Evolutionary conservation across 1,140 invertebrate species (phyloP).

Genomic region (Centruroides sculpturatus): DNA sequence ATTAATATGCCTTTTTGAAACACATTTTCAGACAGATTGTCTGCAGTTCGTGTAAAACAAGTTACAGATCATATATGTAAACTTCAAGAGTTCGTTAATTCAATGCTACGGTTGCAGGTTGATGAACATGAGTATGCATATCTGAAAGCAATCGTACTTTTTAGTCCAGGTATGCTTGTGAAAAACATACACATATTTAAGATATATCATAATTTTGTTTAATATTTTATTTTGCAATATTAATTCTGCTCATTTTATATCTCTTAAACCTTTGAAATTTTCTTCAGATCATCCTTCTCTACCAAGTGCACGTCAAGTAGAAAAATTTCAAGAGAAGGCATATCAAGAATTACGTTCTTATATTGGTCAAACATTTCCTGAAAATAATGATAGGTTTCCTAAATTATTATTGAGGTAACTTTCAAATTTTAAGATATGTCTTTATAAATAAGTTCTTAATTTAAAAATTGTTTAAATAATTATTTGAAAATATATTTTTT

Average conservation of each 20-base stretch:
- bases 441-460: too few relatives aligned
- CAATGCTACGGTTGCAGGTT: constrained; percentile 55
- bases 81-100: constrained; percentile 65
- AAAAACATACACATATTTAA: not conserved
- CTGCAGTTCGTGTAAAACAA: constrained; percentile 49
- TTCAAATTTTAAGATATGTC: too few relatives aligned
- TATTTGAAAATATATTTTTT: too few relatives aligned
- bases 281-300: constrained; percentile 20
- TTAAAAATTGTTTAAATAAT: too few relatives aligned
- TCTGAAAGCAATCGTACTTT: constrained; percentile 72
- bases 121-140: constrained; percentile 76
- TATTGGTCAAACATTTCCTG: constrained; percentile 33
- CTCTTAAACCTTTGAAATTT: not conserved
- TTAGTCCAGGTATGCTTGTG: constrained; percentile 42
- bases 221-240: not conserved
- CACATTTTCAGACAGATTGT: constrained; percentile 49
- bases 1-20: not conserved
- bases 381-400: constrained; percentile 42
- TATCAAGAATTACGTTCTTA: constrained; percentile 50
- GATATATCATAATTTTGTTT: not conserved
- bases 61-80: constrained; percentile 68
- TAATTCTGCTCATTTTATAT: too few relatives aligned
- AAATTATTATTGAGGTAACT: constrained; percentile 43
- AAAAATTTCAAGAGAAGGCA: constrained; percentile 54
- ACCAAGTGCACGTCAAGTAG: constrained; percentile 33